Percentiles rank a stretch among this genome's conserved stretches.
Conservation (phyloP, 30 jellyfish, hydroid and myxozoan species). For the Catostylus mosaicus region DNA sequence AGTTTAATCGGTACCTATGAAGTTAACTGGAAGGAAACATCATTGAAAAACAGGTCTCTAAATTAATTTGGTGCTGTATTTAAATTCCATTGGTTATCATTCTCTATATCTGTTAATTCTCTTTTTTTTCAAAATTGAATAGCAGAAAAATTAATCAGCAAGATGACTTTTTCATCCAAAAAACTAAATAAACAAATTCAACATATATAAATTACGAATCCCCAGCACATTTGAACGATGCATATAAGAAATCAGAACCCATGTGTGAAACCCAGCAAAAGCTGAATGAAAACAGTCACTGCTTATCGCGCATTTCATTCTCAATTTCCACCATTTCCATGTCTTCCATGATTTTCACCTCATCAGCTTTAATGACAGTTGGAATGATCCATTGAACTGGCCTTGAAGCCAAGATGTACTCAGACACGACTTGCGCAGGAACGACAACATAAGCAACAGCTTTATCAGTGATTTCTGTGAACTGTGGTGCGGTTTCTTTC, state of each 20-base stretch:
- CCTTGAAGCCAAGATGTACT: conserved; percentile 79
- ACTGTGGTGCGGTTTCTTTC: conserved; percentile 55
- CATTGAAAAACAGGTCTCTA: too few relatives aligned
- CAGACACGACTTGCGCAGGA: conserved; percentile 98
- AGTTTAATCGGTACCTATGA: too few relatives aligned
- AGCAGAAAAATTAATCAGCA: too few relatives aligned
- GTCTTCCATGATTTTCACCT: conserved; percentile 82
- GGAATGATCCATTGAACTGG: conserved; percentile 97
- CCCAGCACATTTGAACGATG: background rate
- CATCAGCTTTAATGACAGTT: conserved; percentile 69
- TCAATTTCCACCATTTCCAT: conserved; percentile 62
- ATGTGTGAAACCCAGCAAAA: conserved; percentile 2
- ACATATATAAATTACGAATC: too few relatives aligned
- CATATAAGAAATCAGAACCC: background rate
- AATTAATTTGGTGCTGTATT: too few relatives aligned
- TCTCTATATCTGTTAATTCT: too few relatives aligned
- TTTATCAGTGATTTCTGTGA: conserved; percentile 74
- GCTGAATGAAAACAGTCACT: background rate
- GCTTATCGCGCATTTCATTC: conserved; percentile 19
- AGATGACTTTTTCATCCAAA: too few relatives aligned
- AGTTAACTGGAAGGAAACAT: too few relatives aligned
- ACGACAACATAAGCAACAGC: conserved; percentile 98
- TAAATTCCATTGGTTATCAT: too few relatives aligned
- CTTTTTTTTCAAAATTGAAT: too few relatives aligned
- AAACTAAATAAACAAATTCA: too few relatives aligned